Conservation (phyloP, 2,797 vertebrate genomes). For the Setipinna tenuifilis region DNA sequence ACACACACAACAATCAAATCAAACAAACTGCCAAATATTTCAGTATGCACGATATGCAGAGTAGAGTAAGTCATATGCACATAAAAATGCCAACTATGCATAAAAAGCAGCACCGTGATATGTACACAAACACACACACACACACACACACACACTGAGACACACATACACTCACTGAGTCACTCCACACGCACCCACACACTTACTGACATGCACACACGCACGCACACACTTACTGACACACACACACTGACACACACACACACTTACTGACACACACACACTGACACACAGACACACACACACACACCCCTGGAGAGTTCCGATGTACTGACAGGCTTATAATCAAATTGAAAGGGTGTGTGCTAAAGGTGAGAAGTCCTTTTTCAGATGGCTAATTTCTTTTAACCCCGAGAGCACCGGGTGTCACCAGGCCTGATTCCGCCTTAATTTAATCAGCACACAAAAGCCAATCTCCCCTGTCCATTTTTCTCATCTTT, state of each 20-base stretch:
- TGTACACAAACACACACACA: too few relatives aligned
- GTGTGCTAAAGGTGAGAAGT: not conserved
- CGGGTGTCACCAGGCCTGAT: not conserved
- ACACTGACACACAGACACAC: too few relatives aligned
- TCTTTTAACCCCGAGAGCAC: not conserved
- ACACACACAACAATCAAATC: conserved; percentile 20
- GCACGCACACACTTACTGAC: too few relatives aligned
- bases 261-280: too few relatives aligned
- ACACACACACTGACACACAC: too few relatives aligned
- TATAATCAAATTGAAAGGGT: conserved; percentile 25
- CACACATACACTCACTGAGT: too few relatives aligned
- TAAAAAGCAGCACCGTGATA: not conserved
- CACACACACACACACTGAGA: too few relatives aligned
- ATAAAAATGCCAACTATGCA: not conserved
- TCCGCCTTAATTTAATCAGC: not conserved
- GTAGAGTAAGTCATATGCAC: not conserved
- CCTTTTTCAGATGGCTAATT: not conserved
- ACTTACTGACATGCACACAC: too few relatives aligned
- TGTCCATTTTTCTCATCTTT: not conserved
- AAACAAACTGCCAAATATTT: not conserved
- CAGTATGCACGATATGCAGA: not conserved
- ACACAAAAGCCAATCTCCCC: not conserved
- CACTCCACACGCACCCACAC: too few relatives aligned
- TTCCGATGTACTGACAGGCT: not conserved
- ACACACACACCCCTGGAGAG: too few relatives aligned